These are phyloP conservation scores for Nomada ruficornis DNA, from an alignment of 2,888 invertebrate genomes.

Conservation along the genomic window DNA sequence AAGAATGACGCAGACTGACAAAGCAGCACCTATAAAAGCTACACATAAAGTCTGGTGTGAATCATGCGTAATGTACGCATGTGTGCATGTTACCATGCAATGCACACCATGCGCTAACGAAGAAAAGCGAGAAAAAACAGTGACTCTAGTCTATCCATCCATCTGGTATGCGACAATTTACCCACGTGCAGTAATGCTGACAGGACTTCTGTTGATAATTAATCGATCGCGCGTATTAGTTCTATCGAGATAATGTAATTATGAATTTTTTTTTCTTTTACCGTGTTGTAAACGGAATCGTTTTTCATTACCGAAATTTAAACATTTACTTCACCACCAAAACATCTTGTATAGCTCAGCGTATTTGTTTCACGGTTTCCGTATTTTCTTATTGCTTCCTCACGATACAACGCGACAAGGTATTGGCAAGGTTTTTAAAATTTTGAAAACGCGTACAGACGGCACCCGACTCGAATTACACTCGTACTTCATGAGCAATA, in stretches of 20 bases:
- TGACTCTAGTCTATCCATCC: neutral
- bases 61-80: neutral
- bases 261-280: too few relatives aligned
- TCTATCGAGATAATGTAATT: too few relatives aligned
- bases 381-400: too few relatives aligned
- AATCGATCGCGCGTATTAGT: neutral
- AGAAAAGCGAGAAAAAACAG: neutral
- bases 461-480: too few relatives aligned
- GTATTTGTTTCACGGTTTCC: too few relatives aligned
- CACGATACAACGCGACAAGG: too few relatives aligned
- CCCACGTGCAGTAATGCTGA: neutral
- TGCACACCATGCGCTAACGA: neutral
- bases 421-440: too few relatives aligned
- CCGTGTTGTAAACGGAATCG: too few relatives aligned
- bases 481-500: conserved; percentile 3
- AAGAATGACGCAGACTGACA: neutral
- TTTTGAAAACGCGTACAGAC: too few relatives aligned
- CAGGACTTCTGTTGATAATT: neutral
- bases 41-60: conserved; percentile 3
- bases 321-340: too few relatives aligned
- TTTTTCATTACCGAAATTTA: too few relatives aligned
- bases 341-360: too few relatives aligned
- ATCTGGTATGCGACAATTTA: neutral
- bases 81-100: neutral
- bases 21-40: neutral